Base-by-base conservation (phyloP, 30 jellyfish, hydroid and myxozoan genomes). In the Calvadosia cruxmelitensis region DNA sequence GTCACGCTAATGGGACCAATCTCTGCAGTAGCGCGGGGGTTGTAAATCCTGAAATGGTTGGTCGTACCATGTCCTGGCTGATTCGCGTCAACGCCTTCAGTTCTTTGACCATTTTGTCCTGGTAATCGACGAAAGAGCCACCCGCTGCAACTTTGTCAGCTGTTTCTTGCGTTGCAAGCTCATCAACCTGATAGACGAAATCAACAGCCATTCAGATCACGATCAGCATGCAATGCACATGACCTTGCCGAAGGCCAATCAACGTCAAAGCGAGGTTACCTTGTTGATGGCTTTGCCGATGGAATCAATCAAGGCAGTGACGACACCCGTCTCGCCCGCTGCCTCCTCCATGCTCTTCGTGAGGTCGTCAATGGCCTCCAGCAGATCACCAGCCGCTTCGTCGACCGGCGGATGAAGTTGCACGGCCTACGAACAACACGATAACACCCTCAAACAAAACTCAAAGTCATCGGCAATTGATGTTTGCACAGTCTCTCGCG, bases 281-380 rank as follows among this genome's bases (percentile, higher is more conserved):
- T 86, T 73, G 10, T 92, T 73, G 28, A 84, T 77, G 2, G 96
- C 96, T 64, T 75, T 86, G 50, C 75, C 68, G 34, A 86, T 79
- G 2, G 94, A 79, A 53, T 86, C 94, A 36, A 87, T 82, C 33
- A 87, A 79, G 31, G 93, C 94, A 49, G 86, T 79, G 36, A 87
- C 97, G 52, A 74, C 94, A 27, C 97, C 94, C 0, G 94, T 80
- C 23, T 87, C 94, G 1, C 92, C 93, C 2, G 94, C 96, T 5
- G 93, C 72, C 67, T 80, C 93, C 61, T 80, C 94, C n/a, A 80
- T 66, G 20, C 74, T 82, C 70, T 49, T 64, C 1, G 89, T 80
- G 50, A 87, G 72, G 66, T 87, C 97, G 31, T 79, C 63, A 28
- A 87, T 70, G 13, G 97, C 97, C 76, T 87, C 97, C 42, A 52